These are phyloP conservation scores for Anolis carolinensis DNA, from an alignment of 2,113 vertebrate genomes.

Conservation along the genomic window DNA sequence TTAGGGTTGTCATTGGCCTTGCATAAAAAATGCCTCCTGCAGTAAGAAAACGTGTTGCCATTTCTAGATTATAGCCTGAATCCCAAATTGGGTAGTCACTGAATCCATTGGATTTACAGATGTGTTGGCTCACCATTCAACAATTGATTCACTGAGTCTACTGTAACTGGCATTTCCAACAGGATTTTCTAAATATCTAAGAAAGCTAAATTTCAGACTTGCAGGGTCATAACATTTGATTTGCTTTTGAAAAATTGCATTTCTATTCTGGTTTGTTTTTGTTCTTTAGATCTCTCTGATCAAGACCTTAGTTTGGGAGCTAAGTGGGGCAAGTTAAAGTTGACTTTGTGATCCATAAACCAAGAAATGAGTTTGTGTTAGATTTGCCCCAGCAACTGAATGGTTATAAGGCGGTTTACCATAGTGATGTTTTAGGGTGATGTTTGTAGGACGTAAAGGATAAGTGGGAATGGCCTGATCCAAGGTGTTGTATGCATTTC, in stretches of 20 bases:
- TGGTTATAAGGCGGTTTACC: too few relatives aligned
- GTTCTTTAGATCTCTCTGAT: slow-evolving; percentile 55
- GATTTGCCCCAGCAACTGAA: too few relatives aligned
- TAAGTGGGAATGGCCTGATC: too few relatives aligned
- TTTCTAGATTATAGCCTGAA: slow-evolving; percentile 32
- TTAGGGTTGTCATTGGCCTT: slow-evolving; percentile 60
- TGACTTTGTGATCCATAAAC: slow-evolving; percentile 19
- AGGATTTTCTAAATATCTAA: slow-evolving; percentile 50
- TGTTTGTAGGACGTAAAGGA: too few relatives aligned
- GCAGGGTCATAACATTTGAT: slow-evolving; percentile 59
- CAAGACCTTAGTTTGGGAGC: neutral
- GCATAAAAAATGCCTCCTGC: slow-evolving; percentile 57
- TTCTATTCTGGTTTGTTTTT: slow-evolving; percentile 46
- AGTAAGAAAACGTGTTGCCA: slow-evolving; percentile 42
- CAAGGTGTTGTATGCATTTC: too few relatives aligned
- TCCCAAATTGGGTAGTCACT: too few relatives aligned
- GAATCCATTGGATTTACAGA: too few relatives aligned
- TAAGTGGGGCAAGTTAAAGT: slow-evolving; percentile 45
- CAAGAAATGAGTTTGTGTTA: neutral
- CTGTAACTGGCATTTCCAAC: too few relatives aligned
- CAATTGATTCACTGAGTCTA: too few relatives aligned
- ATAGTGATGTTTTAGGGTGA: too few relatives aligned
- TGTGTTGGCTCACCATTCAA: too few relatives aligned
- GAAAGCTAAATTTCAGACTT: slow-evolving; percentile 59
- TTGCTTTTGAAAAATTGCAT: slow-evolving; percentile 24